A percentile compares a stretch with the other conserved stretches of the same genome.
Conservation (phyloP, 2,888 invertebrate genomes). For the Thereva unica region DNA sequence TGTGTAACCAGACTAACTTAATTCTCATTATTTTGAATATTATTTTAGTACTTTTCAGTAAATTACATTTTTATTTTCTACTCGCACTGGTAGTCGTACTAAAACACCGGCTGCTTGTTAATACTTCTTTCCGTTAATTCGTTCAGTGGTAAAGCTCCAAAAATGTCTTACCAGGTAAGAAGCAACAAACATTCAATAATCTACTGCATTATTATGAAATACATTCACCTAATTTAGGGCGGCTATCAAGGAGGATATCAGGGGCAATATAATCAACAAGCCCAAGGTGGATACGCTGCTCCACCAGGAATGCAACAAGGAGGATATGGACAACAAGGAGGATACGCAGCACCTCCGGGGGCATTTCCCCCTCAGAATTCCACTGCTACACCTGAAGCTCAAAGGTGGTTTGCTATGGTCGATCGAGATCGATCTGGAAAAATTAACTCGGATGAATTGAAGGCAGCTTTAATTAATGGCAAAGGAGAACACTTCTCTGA, state of each 20-base stretch:
- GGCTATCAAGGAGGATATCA: slow-evolving; percentile 41
- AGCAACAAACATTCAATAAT: no score
- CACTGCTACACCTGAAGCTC: slow-evolving; percentile 72
- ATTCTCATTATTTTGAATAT: no score
- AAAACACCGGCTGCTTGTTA: no score
- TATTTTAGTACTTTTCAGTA: no score
- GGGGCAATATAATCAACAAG: slow-evolving; percentile 42
- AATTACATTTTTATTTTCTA: no score
- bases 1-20: no score
- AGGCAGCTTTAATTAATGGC: slow-evolving; percentile 80
- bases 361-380: slow-evolving; percentile 59
- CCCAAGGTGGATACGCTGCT: slow-evolving; percentile 34
- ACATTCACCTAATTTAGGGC: slow-evolving; percentile 27
- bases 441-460: slow-evolving; percentile 76
- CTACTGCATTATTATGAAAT: no score
- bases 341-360: slow-evolving; percentile 54
- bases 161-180: no score
- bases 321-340: slow-evolving; percentile 33
- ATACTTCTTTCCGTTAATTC: no score
- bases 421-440: slow-evolving; percentile 83
- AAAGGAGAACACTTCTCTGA: slow-evolving; percentile 84
- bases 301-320: slow-evolving; percentile 19
- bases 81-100: no score
- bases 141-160: no score
- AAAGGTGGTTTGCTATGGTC: slow-evolving; percentile 82